Base-by-base conservation (phyloP, 1,140 invertebrate species). In the Nephila pilipes region DNA sequence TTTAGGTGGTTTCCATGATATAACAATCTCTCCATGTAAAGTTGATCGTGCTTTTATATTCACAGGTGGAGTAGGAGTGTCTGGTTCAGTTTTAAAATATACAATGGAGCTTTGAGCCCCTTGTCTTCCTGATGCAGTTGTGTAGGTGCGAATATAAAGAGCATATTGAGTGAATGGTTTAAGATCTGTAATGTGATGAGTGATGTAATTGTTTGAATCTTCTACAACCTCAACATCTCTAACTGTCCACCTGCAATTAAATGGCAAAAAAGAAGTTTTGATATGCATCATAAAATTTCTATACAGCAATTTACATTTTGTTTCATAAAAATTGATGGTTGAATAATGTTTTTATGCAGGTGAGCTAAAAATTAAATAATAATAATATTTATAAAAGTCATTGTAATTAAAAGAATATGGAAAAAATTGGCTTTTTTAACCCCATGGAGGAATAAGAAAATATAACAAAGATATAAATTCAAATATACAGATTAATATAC, bases 111-210 rank as follows among this genome's bases (percentile, higher is more conserved):
- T 98, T 88, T 95, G 95, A 32, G 95, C 96, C 8, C 96, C 95
- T 95, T 97, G 97, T 4, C 97, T 97, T 95, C 98, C 97, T 58
- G 97, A 97, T 1, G 97, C 97, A 90, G 99, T 97, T 0, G 98
- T 98, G 94, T 97, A 98, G 0, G 98, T 99, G 95, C 98, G 98
- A 0, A 99, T 97, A 95, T 98, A 99, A 93, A 97, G 97, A 1
- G 98, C 98, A 95, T 99, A 99, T 87, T 97, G 97, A 0, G 98
- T 99, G 95, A 97, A 98, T 0, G 98, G 97, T 94, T 97, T 97
- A 12, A 99, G 95, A 10, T 96, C 95, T 0, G 95, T 95, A 18
- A 98, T 95, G n/a, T 94, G 93, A 46, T 25, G 97, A 95, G 92
- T 96, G 95, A 8, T 95, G 92, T 38, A 90, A 54, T 55, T 94